Conservation (phyloP, 2,113 vertebrate species). For the Eclectus roratus region DNA sequence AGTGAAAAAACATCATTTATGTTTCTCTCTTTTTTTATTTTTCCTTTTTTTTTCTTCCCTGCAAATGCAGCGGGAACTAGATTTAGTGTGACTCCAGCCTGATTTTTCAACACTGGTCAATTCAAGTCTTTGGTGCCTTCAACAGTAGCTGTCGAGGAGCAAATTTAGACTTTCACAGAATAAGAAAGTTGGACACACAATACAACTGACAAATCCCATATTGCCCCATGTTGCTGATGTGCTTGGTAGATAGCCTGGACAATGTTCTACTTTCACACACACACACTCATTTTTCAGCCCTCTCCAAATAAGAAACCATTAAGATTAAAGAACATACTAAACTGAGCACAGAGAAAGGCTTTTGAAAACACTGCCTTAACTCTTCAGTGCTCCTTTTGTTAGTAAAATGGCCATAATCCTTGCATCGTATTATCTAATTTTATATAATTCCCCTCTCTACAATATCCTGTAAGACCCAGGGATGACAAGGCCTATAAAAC, state of each 20-base stretch:
- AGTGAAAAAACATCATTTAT: not conserved
- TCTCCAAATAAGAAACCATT: not conserved
- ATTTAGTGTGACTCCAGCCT: not conserved
- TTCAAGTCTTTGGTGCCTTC: not conserved
- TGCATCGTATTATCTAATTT: not conserved
- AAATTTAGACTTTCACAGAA: not conserved
- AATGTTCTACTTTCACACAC: not conserved
- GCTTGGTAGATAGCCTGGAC: not conserved
- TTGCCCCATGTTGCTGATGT: not conserved
- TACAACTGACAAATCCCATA: not conserved
- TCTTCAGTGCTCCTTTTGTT: conserved; percentile 7
- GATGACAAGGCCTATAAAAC: not conserved
- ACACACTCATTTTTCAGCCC: not conserved
- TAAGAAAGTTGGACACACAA: not conserved
- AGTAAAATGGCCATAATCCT: not conserved
- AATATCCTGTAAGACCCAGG: not conserved
- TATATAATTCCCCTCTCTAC: not conserved
- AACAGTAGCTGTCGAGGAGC: not conserved
- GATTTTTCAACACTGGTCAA: not conserved
- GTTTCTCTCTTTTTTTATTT: not conserved
- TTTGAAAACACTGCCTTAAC: conserved; percentile 14
- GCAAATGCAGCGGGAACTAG: not conserved
- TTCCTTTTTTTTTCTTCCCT: not conserved
- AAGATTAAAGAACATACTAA: not conserved
- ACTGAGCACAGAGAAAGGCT: not conserved